Evolutionary conservation across 2,113 vertebrate genomes (phyloP), one percentile per base, ranked within the genome.

Genomic region (Chrysochloris asiatica): DNA sequence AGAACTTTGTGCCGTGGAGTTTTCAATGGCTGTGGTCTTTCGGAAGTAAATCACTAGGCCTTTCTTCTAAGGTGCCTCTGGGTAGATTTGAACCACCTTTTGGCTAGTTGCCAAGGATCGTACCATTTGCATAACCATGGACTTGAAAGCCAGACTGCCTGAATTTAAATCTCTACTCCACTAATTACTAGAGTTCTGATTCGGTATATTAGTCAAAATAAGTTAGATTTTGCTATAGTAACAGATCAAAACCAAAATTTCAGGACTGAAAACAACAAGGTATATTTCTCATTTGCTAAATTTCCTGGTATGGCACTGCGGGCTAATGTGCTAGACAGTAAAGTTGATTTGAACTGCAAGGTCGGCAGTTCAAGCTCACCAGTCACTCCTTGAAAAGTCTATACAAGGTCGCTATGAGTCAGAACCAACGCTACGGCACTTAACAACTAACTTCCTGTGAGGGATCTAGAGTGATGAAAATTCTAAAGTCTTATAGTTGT

Each of bases 251-350:
- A 38, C 8, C 8, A 24, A 89, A 92, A 88, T 43, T 22, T 75
- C 56, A 67, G 21, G n/a, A 33, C 41, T 65, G 86, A 45, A 84
- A 71, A 61, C 33, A 11, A 52, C 17, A 47, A 61, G 21, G 33
- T 61, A 81, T 90, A 47, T 50, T 91, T 89, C 28, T 59, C 71
- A 52, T n/a, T n/a, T n/a, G n/a, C n/a, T n/a, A n/a, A n/a, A n/a
- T n/a, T n/a, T n/a, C n/a, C n/a, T n/a, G n/a, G n/a, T n/a, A n/a
- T n/a, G n/a, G n/a, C n/a, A n/a, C 26, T 79, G 19, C 16, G 48
- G 48, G 16, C 48, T n/a, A n/a, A n/a, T n/a, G n/a, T n/a, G n/a
- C n/a, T n/a, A n/a, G n/a, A n/a, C n/a, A n/a, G n/a, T n/a, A n/a
- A n/a, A n/a, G n/a, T n/a, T n/a, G n/a, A n/a, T n/a, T n/a, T n/a